phyloP scores from a whole-genome alignment of 2,888 invertebrate genomes.

The Villa cingulata region DNA sequence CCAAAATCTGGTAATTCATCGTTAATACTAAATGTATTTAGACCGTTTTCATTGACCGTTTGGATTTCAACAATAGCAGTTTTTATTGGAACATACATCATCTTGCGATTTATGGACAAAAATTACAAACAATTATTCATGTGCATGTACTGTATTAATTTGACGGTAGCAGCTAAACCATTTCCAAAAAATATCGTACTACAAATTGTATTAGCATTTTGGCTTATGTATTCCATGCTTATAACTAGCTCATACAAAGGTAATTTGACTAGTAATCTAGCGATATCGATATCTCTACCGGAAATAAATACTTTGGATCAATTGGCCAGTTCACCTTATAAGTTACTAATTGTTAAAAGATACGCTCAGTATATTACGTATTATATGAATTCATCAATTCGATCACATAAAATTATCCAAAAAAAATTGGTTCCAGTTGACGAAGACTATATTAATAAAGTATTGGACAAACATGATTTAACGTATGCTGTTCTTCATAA shows the following conservation, averaged over 20 bases:
- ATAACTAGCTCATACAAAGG: conserved; percentile 30
- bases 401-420: neutral
- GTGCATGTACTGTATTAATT: conserved; percentile 21
- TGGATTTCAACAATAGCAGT: conserved; percentile 23
- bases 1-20: conserved; percentile 40
- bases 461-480: conserved; percentile 29
- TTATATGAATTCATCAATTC: conserved; percentile 29
- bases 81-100: conserved; percentile 19
- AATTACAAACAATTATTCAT: conserved; percentile 13
- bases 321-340: conserved; percentile 26
- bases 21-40: conserved; percentile 36
- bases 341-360: conserved; percentile 30
- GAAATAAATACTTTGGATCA: conserved; percentile 26
- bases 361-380: conserved; percentile 32
- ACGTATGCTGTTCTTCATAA: conserved; percentile 40
- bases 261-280: conserved; percentile 30
- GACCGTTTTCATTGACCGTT: conserved; percentile 24
- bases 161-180: conserved; percentile 21
- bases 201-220: conserved; percentile 25
- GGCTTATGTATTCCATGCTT: conserved; percentile 29
- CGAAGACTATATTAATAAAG: neutral
- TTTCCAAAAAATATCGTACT: conserved; percentile 16
- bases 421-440: neutral
- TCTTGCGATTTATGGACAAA: conserved; percentile 16
- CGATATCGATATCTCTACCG: conserved; percentile 24